Evolutionary conservation across 2,113 vertebrate genomes (phyloP), one percentile per base, ranked within the genome.

Genomic region (Toxotes chatareus): DNA sequence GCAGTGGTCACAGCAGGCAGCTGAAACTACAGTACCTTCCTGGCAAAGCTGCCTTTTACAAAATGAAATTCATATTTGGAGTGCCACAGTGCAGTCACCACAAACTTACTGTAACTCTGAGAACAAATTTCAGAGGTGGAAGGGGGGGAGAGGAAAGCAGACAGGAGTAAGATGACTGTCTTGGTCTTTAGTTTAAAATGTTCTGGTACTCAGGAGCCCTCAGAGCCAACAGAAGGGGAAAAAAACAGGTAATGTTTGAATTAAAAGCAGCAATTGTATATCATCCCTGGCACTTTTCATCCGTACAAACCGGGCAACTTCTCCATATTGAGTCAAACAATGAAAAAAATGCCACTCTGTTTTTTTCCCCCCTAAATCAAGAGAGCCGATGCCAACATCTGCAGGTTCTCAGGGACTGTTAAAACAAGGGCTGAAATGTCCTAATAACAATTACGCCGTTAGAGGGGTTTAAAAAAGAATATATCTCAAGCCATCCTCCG

Each of bases 291-390:
- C 94, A 95, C 93, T 89, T 94, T 94, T 94, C 94, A 90, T 79
- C 90, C 74, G 88, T 82, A 93, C 93, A 96, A 96, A 97, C 93
- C 88, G 93, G 96, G 95, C 95, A 96, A 94, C 92, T 96, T 98
- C 95, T 96, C 98, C 98, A 98, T 99, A 98, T 98, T 97, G 96
- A 99, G 98, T 97, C 96, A 98, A 97, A 97, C 95, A 92, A 96
- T 95, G 97, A 96, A 97, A 96, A 96, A 96, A 96, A 96, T 92
- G 88, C 93, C 93, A 87, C 93, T 86, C 83, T 85, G 92, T 88
- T 91, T 94, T 91, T 94, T 93, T 79, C 62, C 82, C 74, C 89
- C 69, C 76, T 95, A 95, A 95, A 95, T 96, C 93, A 92, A 82
- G 85, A 89, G 91, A 91, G 88, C 23, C 70, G 90, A 95, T 98